These are phyloP conservation scores for Holocentrus rufus DNA, from an alignment of 2,797 vertebrate genomes.

Conservation along the genomic window DNA sequence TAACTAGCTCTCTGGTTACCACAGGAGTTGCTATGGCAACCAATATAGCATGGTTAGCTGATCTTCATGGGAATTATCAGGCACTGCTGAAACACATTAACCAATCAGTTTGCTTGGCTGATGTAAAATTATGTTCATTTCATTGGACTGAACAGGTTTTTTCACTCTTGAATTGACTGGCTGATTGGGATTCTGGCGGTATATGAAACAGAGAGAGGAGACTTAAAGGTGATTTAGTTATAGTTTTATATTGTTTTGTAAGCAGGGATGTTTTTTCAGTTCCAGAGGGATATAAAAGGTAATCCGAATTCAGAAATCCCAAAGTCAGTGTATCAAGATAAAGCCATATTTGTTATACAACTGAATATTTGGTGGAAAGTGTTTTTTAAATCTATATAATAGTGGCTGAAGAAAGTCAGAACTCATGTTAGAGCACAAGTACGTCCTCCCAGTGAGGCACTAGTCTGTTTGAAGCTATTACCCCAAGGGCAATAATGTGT, in stretches of 20 bases:
- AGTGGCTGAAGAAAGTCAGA: background rate
- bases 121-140: no score
- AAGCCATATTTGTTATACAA: background rate
- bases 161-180: no score
- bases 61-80: no score
- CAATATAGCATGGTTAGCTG: background rate
- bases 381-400: background rate
- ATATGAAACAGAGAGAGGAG: no score
- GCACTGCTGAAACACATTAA: no score
- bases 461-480: slow-evolving; percentile 10
- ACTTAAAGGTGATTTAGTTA: no score
- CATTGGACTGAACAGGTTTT: no score
- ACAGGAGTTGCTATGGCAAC: background rate
- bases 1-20: background rate
- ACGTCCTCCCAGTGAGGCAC: background rate
- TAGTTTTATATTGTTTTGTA: no score
- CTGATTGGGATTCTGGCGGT: no score
- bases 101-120: no score
- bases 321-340: background rate
- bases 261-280: no score
- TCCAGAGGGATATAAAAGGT: background rate
- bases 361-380: background rate
- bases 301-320: background rate
- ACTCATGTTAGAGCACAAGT: slow-evolving; percentile 3
- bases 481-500: slow-evolving; percentile 13